These are phyloP conservation scores for Zaprionus tsacasi DNA, from an alignment of 1,140 invertebrate genomes.

Conservation along the genomic window DNA sequence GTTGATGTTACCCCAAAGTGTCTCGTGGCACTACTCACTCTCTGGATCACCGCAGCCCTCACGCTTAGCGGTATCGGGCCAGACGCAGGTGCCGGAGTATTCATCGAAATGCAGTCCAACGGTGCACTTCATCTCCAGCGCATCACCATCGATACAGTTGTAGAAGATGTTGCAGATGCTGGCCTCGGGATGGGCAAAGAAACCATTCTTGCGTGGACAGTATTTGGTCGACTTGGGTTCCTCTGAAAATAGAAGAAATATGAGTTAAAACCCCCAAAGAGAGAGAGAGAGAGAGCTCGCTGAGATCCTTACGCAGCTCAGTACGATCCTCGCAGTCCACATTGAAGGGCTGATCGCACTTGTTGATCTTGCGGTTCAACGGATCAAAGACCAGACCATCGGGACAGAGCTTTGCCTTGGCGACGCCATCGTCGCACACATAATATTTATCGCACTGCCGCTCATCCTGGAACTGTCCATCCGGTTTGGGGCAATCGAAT, in stretches of 20 bases:
- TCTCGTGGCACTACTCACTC: slow-evolving; percentile 42
- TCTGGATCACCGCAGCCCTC: slow-evolving; percentile 87
- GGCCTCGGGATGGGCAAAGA: slow-evolving; percentile 94
- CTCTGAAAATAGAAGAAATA: slow-evolving; percentile 85
- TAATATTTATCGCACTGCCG: slow-evolving; percentile 94
- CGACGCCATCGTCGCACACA: slow-evolving; percentile 90
- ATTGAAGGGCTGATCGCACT: slow-evolving; percentile 95
- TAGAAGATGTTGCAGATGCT: slow-evolving; percentile 93
- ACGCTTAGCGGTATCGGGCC: slow-evolving; percentile 92
- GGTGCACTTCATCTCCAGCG: slow-evolving; percentile 92
- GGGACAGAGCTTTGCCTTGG: slow-evolving; percentile 91
- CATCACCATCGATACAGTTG: slow-evolving; percentile 94
- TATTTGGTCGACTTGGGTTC: slow-evolving; percentile 89
- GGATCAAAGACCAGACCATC: slow-evolving; percentile 95
- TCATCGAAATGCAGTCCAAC: slow-evolving; percentile 95
- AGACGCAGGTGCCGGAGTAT: slow-evolving; percentile 92
- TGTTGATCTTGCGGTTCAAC: slow-evolving; percentile 92
- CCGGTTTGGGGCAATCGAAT: slow-evolving; percentile 91
- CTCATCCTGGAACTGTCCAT: slow-evolving; percentile 91
- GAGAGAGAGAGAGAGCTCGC: not conserved
- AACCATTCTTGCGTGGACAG: slow-evolving; percentile 93
- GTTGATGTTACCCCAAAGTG: not conserved
- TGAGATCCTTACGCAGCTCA: slow-evolving; percentile 90
- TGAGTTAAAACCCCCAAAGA: too few relatives aligned
- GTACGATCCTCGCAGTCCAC: slow-evolving; percentile 94